These are phyloP conservation scores for Zosterops lateralis DNA, from an alignment of 2,113 vertebrate genomes.

Conservation along the genomic window DNA sequence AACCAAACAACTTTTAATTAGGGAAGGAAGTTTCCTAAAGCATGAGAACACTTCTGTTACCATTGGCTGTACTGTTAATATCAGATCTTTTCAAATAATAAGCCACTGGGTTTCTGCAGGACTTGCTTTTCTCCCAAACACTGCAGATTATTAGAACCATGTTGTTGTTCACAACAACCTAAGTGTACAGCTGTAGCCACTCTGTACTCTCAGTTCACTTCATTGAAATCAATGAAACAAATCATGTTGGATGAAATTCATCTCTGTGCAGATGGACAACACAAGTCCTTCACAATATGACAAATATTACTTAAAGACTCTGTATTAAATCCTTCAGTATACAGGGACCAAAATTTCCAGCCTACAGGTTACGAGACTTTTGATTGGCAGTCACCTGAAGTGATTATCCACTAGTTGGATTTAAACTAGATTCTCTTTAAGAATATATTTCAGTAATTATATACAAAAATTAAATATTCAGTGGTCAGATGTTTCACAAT, in stretches of 20 bases:
- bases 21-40: neutral
- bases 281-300: neutral
- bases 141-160: neutral
- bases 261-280: neutral
- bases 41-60: neutral
- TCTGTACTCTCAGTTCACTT: neutral
- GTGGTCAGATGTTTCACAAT: neutral
- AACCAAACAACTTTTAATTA: conserved; percentile 22
- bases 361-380: neutral
- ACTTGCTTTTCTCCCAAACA: neutral
- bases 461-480: neutral
- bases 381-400: neutral
- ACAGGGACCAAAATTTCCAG: neutral
- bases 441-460: neutral
- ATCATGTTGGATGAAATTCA: neutral
- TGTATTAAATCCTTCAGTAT: neutral
- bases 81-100: neutral
- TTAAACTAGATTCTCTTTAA: neutral
- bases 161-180: neutral
- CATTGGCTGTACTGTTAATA: neutral
- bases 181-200: neutral
- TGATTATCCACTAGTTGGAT: neutral
- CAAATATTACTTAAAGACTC: neutral
- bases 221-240: neutral
- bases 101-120: neutral